These are phyloP conservation scores for Chiloscyllium plagiosum DNA, from an alignment of 2,113 vertebrate genomes.

Conservation along the genomic window DNA sequence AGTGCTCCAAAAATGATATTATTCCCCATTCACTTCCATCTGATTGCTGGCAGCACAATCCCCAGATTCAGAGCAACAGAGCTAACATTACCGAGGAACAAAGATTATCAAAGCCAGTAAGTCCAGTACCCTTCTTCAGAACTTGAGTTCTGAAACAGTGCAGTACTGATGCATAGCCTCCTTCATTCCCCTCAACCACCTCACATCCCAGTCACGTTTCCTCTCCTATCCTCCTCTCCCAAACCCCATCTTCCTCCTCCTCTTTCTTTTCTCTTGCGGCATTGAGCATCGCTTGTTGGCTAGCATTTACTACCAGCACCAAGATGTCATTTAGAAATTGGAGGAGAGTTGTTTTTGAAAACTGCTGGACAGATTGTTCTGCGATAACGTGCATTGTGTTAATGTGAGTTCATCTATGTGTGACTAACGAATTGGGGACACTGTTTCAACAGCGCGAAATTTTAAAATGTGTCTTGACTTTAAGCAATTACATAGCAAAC, in stretches of 20 bases:
- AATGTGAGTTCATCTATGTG: no score
- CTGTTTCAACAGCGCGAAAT: no score
- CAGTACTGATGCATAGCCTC: no score
- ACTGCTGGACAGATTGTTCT: no score
- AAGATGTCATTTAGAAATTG: background rate
- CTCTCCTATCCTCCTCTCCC: background rate
- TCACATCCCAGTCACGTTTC: background rate
- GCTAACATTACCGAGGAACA: background rate
- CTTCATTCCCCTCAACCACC: background rate
- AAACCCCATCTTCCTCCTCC: background rate
- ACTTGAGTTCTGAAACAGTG: no score
- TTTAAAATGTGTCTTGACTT: no score
- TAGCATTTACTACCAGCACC: background rate
- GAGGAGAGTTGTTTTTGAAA: background rate
- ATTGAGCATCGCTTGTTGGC: background rate
- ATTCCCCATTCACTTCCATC: background rate
- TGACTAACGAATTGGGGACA: no score
- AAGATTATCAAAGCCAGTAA: background rate
- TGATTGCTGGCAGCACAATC: background rate
- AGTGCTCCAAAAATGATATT: background rate
- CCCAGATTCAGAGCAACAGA: background rate
- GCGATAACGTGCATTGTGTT: no score
- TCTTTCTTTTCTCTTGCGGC: background rate
- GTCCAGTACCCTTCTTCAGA: background rate
- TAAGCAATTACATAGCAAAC: no score